Base-by-base conservation (phyloP, 1,140 invertebrate species). In the Drosophila auraria region DNA sequence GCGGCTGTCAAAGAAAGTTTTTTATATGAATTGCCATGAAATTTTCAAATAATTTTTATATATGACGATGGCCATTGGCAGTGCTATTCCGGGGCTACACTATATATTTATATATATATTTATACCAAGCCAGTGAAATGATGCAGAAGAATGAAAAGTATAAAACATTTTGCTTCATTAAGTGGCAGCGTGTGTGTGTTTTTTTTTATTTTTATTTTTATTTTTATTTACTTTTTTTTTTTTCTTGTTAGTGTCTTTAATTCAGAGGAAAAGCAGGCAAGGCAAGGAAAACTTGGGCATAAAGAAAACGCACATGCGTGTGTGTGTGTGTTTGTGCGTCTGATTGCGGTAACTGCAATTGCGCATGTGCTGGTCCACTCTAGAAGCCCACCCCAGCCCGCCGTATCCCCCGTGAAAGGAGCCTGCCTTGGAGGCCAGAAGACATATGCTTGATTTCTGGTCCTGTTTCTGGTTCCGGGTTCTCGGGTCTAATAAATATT, bases 1-100 rank as follows among this genome's bases (percentile, higher is more conserved):
- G 66, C 70, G 79, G 76, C 82, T 86, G 72, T 63, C 58, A 73
- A 63, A 42, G 42, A 75, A 75, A 62, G 68, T 72, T 73, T 42
- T 61, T 73, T 72, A 72, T 57, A 61, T 53, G 68, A 73, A 72
- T 86, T 86, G 79, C 83, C 69, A 75, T 86, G 78, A 74, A 86
- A 86, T 75, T 86, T 78, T 71, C 68, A 78, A 79, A 86, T 72
- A 60, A 73, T 54, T 73, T 61, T 72, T 44, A 51, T 59, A 50
- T 59, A 44, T 53, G 70, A 73, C 72, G 45, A 73, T 73, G 45
- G 45, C 65, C 70, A 73, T 60, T 51, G 68, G 45, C 68, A 73
- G 72, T 72, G 68, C 61, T 27, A 40, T 40, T 57, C 30, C 30
- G 38, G 27, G 23, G 15, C 9, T 23, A 51, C 27, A 30, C 27